Evolutionary conservation across 2,888 invertebrate genomes (phyloP).

Genomic region (Geotrupes spiniger): DNA sequence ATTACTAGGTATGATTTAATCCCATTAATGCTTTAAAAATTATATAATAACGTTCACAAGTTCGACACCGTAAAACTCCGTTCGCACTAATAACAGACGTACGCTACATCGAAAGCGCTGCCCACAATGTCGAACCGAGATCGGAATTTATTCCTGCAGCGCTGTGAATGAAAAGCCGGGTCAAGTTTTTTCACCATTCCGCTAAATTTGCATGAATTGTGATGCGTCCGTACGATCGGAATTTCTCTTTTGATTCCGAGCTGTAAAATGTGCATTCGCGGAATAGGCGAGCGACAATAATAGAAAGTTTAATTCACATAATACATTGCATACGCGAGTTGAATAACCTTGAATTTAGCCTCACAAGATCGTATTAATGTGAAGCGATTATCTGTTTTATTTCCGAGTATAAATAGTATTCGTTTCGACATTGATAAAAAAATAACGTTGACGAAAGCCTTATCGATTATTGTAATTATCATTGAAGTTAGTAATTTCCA

Average conservation of each 20-base stretch:
- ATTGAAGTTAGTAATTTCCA: no score
- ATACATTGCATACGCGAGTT: slow-evolving; percentile 6
- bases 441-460: slow-evolving; percentile 1
- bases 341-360: slow-evolving; percentile 20
- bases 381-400: slow-evolving; percentile 11
- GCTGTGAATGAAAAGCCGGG: not conserved
- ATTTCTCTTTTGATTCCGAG: no score
- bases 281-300: no score
- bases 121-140: not conserved
- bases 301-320: no score
- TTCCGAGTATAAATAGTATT: slow-evolving; percentile 3
- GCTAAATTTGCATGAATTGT: no score
- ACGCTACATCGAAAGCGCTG: slow-evolving; percentile 9
- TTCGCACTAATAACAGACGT: slow-evolving; percentile 16
- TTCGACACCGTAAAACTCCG: not conserved
- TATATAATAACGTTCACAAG: no score
- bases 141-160: not conserved
- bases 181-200: no score
- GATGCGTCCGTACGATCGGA: no score
- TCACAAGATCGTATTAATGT: slow-evolving; percentile 14
- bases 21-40: no score
- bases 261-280: no score
- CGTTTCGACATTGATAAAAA: slow-evolving; percentile 9
- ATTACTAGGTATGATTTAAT: slow-evolving; percentile 1
- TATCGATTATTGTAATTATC: no score